Conservation (phyloP, 2,797 vertebrate genomes). For the Cynodonichthys magdalenae region DNA sequence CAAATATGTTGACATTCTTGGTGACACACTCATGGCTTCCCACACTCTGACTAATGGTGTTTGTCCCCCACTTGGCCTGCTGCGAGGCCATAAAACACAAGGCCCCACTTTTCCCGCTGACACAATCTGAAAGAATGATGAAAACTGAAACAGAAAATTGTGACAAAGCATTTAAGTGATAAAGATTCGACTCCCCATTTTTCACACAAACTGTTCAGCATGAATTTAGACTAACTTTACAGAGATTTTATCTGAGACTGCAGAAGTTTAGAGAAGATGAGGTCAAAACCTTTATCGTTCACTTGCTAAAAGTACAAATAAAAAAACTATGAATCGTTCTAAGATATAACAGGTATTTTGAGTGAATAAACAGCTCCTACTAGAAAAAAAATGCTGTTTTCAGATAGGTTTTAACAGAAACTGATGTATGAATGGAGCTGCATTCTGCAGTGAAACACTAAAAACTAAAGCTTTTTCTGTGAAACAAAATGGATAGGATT, state of each 20-base stretch:
- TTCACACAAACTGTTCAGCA: not conserved
- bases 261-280: not conserved
- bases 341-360: too few relatives aligned
- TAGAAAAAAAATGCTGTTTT: too few relatives aligned
- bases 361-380: too few relatives aligned
- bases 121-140: slow-evolving; percentile 5
- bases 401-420: too few relatives aligned
- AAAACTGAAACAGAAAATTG: not conserved
- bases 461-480: too few relatives aligned
- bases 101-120: slow-evolving; percentile 24
- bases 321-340: too few relatives aligned
- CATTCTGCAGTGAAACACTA: too few relatives aligned
- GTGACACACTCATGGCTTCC: slow-evolving; percentile 66
- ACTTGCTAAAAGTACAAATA: not conserved
- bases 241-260: slow-evolving; percentile 7
- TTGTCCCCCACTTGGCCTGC: slow-evolving; percentile 53
- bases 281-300: slow-evolving; percentile 11
- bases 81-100: slow-evolving; percentile 15
- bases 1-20: slow-evolving; percentile 74
- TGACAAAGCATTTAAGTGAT: slow-evolving; percentile 8
- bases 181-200: not conserved
- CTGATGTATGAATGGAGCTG: too few relatives aligned
- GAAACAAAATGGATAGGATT: too few relatives aligned
- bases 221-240: not conserved
- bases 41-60: slow-evolving; percentile 62